Conservation (phyloP, 2,113 vertebrate genomes). For the Bucco capensis region DNA sequence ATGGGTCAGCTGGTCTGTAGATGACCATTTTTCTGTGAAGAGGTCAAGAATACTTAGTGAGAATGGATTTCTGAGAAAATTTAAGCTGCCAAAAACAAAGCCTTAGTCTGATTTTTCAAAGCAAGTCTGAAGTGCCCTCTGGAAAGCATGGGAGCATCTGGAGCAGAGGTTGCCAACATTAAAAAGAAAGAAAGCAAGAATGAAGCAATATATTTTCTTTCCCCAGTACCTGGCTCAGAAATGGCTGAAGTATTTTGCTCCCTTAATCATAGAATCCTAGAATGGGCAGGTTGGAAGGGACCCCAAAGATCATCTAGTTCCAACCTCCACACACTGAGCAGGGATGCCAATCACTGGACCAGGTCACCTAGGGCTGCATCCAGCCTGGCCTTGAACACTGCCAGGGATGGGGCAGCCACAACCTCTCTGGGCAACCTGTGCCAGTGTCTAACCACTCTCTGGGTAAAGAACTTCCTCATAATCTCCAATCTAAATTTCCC, state of each 20-base stretch:
- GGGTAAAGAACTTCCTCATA: too few relatives aligned
- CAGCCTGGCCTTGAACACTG: too few relatives aligned
- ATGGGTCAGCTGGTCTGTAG: not conserved
- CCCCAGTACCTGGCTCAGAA: not conserved
- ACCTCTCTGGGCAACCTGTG: too few relatives aligned
- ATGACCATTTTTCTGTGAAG: not conserved
- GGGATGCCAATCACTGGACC: too few relatives aligned
- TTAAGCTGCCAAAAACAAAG: not conserved
- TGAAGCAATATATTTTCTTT: not conserved
- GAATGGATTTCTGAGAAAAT: not conserved
- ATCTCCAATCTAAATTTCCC: too few relatives aligned
- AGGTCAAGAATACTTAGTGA: not conserved
- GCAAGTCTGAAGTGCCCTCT: not conserved
- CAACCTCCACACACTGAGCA: too few relatives aligned
- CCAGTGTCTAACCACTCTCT: too few relatives aligned
- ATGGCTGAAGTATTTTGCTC: not conserved
- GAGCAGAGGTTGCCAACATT: not conserved
- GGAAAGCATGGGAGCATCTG: not conserved
- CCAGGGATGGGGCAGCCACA: too few relatives aligned
- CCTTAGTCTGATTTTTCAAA: not conserved
- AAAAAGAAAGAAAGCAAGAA: not conserved
- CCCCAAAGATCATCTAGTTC: too few relatives aligned
- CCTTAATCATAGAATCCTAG: too few relatives aligned
- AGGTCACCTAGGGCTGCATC: too few relatives aligned
- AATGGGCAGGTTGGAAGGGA: too few relatives aligned